Evolutionary conservation across 2,888 invertebrate species (phyloP), one percentile per base, ranked within the genome.

Genomic region (Phania funesta): DNA sequence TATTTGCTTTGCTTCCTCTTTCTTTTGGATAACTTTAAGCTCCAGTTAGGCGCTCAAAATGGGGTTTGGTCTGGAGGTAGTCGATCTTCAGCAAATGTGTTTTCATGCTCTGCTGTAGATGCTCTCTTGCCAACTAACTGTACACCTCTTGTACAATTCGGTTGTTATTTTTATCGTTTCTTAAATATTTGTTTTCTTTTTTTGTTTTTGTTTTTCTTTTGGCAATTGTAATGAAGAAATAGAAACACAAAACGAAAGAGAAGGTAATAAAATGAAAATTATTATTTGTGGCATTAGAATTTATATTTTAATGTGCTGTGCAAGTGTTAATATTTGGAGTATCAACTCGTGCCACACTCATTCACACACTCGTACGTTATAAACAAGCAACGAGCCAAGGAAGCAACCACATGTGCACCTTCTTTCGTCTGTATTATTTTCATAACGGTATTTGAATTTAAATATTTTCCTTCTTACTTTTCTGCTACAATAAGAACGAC

Each of bases 381-480:
- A 50, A 71, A 35, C 60, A 26, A 41, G 35, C 38, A 70, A 24
- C 60, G 38, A 71, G 9, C 70, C 56, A 20, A 62, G 29, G 46
- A 64, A 50, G 65, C 54, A 71, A 41, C 54, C 78, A 82, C 74
- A 82, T 82, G 78, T 82, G 78, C 50, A 60, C n/a, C n/a, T n/a
- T n/a, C n/a, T n/a, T n/a, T n/a, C 38, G 50, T 54, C 35, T 70
- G 58, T 70, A 65, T 50, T 58, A 64, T 75, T 74, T 74, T 70
- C 74, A 70, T 78, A 82, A 74, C 82, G 44, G 78, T 18, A 74
- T 82, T 82, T 77, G 81, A 82, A 82, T 82, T 82, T 74, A 78
- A 82, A 77, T 78, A 68, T 67, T 73, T 56, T 38, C 29, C 44
- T 44, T 70, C 46, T 18, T 18, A 44, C 48, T 56, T 9, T 38